These are phyloP conservation scores for Drosophila neotestacea DNA, from an alignment of 2,888 invertebrate genomes.

Conservation along the genomic window DNA sequence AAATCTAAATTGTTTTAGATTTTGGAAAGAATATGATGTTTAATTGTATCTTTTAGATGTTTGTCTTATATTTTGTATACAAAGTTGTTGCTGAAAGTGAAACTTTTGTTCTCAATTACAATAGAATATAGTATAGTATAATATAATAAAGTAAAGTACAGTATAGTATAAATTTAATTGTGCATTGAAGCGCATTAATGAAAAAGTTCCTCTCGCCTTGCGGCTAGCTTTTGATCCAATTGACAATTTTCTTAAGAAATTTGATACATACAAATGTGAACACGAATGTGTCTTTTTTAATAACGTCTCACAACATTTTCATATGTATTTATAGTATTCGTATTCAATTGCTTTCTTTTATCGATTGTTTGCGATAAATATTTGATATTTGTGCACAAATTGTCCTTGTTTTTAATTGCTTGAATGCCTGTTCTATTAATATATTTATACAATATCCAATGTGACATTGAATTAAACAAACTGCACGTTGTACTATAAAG, in stretches of 20 bases:
- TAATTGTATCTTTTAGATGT: no score
- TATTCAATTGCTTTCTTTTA: conserved; percentile 12
- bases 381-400: conserved; percentile 20
- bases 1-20: neutral
- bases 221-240: conserved; percentile 47
- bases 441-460: conserved; percentile 27
- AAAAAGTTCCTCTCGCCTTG: conserved; percentile 16
- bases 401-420: conserved; percentile 60
- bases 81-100: neutral
- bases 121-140: neutral
- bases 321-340: neutral
- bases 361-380: conserved; percentile 25
- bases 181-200: conserved; percentile 31
- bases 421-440: conserved; percentile 35
- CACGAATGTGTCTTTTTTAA: conserved; percentile 1
- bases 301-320: neutral
- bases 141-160: neutral
- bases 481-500: neutral
- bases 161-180: conserved; percentile 9
- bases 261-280: conserved; percentile 24
- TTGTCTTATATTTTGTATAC: neutral
- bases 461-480: conserved; percentile 13
- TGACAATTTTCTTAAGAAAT: conserved; percentile 28
- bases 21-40: neutral
- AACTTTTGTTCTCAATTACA: conserved; percentile 4